These are phyloP conservation scores for Cosmorhoe ocellata DNA, from an alignment of 2,888 invertebrate genomes.

Conservation along the genomic window DNA sequence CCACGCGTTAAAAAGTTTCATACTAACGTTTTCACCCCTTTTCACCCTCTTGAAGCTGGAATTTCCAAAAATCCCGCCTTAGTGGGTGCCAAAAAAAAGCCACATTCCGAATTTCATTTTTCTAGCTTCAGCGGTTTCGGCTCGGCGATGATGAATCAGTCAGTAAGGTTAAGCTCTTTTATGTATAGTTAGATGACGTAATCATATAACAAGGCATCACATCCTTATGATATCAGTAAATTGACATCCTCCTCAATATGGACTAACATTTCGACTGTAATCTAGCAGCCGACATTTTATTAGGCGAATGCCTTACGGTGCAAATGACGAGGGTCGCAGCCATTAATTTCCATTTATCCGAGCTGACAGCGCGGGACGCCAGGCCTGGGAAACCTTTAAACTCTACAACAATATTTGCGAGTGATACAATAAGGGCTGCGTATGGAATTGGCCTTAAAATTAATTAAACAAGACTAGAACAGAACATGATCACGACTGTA, in stretches of 20 bases:
- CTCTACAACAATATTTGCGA: conserved; percentile 35
- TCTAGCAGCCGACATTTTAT: conserved; percentile 44
- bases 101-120: too few species aligned
- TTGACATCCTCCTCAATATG: conserved; percentile 27
- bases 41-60: too few species aligned
- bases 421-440: conserved; percentile 13
- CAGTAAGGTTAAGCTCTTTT: too few species aligned
- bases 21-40: too few species aligned
- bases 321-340: conserved; percentile 42
- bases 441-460: conserved; percentile 13
- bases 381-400: conserved; percentile 44
- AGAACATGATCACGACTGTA: too few species aligned
- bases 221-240: conserved; percentile 4
- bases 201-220: too few species aligned
- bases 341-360: conserved; percentile 69
- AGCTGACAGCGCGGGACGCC: conserved; percentile 47
- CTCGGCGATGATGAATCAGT: too few species aligned
- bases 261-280: conserved; percentile 35
- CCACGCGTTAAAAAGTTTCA: too few species aligned
- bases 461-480: neutral
- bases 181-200: neutral
- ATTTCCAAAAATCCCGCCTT: too few species aligned
- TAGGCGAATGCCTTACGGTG: conserved; percentile 36
- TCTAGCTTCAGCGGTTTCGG: too few species aligned
- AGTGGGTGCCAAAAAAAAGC: too few species aligned